These are phyloP conservation scores for Rapana venosa DNA, from an alignment of 2,888 invertebrate genomes.

Conservation along the genomic window DNA sequence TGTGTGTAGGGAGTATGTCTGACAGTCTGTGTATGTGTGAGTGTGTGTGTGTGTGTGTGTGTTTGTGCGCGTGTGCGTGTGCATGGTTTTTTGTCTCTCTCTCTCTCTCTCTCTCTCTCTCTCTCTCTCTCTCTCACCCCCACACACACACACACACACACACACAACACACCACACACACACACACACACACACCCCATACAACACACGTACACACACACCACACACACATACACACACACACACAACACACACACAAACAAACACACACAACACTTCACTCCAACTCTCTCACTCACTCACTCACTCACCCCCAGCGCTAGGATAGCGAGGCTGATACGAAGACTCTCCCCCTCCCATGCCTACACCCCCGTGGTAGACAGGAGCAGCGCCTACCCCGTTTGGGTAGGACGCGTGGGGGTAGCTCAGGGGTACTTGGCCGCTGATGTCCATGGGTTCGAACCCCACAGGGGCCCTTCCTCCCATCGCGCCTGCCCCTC, in stretches of 20 bases:
- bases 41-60: too few species aligned
- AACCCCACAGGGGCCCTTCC: background rate
- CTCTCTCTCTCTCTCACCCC: background rate
- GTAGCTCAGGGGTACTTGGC: background rate
- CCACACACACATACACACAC: constrained; percentile 7
- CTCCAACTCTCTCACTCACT: background rate
- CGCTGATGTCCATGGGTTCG: background rate
- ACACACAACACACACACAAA: background rate
- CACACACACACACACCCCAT: background rate
- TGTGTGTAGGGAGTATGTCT: too few species aligned
- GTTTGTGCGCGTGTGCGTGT: too few species aligned
- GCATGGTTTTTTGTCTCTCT: background rate
- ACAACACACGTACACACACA: background rate
- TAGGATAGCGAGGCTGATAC: background rate
- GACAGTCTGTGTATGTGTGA: too few species aligned
- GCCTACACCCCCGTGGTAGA: background rate
- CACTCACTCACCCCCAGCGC: background rate
- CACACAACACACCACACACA: constrained; percentile 1
- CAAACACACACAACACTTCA: background rate
- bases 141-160: constrained; percentile 1
- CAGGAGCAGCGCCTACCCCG: too few species aligned
- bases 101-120: background rate
- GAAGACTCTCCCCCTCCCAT: background rate
- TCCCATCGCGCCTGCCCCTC: background rate
- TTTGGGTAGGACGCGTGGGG: background rate